These are phyloP conservation scores for Corythucha ciliata DNA, from an alignment of 2,888 invertebrate genomes.

Conservation along the genomic window DNA sequence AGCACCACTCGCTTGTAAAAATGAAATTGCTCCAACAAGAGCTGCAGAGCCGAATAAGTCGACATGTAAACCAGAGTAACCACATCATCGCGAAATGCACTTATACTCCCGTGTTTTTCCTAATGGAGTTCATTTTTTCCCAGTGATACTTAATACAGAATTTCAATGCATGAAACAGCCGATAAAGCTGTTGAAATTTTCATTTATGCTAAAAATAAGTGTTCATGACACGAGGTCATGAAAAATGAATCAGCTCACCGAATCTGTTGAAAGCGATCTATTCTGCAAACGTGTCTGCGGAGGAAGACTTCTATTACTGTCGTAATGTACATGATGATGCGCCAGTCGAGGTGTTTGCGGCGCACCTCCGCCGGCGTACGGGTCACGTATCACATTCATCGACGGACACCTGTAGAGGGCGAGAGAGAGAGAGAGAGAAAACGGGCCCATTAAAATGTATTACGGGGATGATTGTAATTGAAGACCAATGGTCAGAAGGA, in stretches of 20 bases:
- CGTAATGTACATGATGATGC: constrained; percentile 42
- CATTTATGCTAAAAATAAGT: too few species aligned
- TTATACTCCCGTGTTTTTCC: too few species aligned
- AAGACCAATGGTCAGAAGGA: neutral
- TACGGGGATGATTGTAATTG: neutral
- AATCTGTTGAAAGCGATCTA: constrained; percentile 41
- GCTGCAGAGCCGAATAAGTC: too few species aligned
- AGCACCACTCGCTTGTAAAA: too few species aligned
- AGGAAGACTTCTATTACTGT: constrained; percentile 43
- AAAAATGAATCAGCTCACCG: constrained; percentile 39
- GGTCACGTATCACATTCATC: constrained; percentile 63
- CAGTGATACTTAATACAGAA: too few species aligned
- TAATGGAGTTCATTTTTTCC: too few species aligned
- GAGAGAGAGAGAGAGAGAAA: neutral
- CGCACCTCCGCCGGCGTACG: constrained; percentile 38
- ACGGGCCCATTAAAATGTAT: neutral
- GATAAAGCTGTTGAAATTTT: too few species aligned
- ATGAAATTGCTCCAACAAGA: too few species aligned
- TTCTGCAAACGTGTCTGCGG: constrained; percentile 40
- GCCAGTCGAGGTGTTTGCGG: constrained; percentile 33
- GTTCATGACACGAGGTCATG: too few species aligned
- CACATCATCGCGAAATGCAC: too few species aligned
- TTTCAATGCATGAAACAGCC: too few species aligned
- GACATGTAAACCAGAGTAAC: too few species aligned
- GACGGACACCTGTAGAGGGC: constrained; percentile 61